Evolutionary conservation across 2,888 invertebrate genomes (phyloP).

Genomic region (Rhyacophila evoluta): DNA sequence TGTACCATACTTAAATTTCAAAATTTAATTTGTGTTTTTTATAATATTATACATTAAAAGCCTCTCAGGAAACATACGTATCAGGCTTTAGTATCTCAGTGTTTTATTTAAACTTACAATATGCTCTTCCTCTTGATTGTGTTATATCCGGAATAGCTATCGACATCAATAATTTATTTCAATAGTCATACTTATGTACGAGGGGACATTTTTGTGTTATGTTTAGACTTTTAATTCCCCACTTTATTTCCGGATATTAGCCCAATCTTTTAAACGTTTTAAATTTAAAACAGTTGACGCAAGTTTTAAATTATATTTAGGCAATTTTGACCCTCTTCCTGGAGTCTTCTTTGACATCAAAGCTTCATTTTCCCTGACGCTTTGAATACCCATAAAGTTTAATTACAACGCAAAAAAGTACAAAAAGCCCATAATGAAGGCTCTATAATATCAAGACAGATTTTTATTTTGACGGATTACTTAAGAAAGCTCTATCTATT

Average conservation of each 20-base stretch:
- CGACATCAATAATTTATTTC: too few species aligned
- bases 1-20: background rate
- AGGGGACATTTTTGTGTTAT: too few species aligned
- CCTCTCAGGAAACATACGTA: background rate
- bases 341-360: background rate
- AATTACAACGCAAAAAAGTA: constrained; percentile 29
- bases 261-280: background rate
- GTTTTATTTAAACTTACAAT: too few species aligned
- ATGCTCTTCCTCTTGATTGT: too few species aligned
- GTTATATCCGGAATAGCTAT: too few species aligned
- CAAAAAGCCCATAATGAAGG: background rate
- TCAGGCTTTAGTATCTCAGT: too few species aligned
- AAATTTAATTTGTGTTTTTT: background rate
- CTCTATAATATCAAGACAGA: background rate
- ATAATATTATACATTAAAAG: background rate
- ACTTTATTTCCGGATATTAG: too few species aligned
- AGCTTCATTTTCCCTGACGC: background rate
- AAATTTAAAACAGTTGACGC: background rate
- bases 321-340: background rate
- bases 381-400: constrained; percentile 13
- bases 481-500: too few species aligned
- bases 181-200: too few species aligned
- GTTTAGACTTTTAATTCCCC: too few species aligned
- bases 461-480: background rate
- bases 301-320: background rate